Percentiles rank a stretch among this genome's conserved stretches.
These are phyloP conservation scores for Lithodes maja DNA, from an alignment of 2,888 invertebrate species.

Conservation along the genomic window DNA sequence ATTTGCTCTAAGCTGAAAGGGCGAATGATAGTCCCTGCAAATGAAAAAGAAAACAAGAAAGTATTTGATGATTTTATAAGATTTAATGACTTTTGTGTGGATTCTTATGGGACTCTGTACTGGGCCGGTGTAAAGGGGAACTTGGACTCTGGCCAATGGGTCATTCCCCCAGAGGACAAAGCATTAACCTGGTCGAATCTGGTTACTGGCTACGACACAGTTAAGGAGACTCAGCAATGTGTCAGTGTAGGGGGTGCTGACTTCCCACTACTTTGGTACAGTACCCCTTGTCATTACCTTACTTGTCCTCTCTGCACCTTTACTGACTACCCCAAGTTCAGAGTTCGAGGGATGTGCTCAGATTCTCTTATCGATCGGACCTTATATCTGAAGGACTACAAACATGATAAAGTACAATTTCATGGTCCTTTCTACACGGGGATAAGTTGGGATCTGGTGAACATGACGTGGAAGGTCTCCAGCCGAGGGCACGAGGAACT, in stretches of 20 bases:
- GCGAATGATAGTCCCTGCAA: conserved; percentile 6
- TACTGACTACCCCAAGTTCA: conserved; percentile 1
- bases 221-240: conserved; percentile 13
- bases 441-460: conserved; percentile 21
- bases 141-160: conserved; percentile 27
- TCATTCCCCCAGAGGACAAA: not conserved
- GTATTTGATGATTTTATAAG: conserved; percentile 8
- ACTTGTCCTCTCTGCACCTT: conserved; percentile 46
- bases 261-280: conserved; percentile 27
- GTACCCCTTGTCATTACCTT: conserved; percentile 12
- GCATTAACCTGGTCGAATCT: conserved; percentile 13
- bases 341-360: conserved; percentile 28
- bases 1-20: conserved; percentile 12
- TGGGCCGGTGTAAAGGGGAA: conserved; percentile 30
- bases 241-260: conserved; percentile 12
- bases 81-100: conserved; percentile 27
- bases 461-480: conserved; percentile 21
- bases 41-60: conserved; percentile 8
- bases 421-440: conserved; percentile 24
- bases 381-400: conserved; percentile 13
- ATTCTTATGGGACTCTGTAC: conserved; percentile 29
- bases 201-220: conserved; percentile 14
- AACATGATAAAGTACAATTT: conserved; percentile 8
- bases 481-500: conserved; percentile 34
- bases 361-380: conserved; percentile 25